Base-by-base conservation (phyloP, 2,797 vertebrate species). In the Thalassophryne amazonica region DNA sequence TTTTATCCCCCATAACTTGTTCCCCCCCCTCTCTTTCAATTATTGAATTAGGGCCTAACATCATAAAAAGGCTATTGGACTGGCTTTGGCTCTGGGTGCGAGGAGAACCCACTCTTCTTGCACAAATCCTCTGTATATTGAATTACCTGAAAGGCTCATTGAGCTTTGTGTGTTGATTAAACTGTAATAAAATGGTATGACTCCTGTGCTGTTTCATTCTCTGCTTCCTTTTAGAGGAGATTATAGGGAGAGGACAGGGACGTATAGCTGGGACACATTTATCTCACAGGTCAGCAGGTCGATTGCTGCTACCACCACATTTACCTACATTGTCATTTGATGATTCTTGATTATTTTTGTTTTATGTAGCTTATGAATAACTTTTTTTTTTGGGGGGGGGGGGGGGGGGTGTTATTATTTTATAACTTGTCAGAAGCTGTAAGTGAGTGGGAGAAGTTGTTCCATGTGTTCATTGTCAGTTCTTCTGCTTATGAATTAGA, bases 81-180 rank as follows among this genome's bases (percentile, higher is more conserved):
- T 93, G 87, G 92, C 93, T 95, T 94, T 93, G 94, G 92, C 90
- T 94, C 93, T 92, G 92, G 92, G 94, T 97, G 93, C 91, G 91
- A 96, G 94, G 93, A 93, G 93, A 88, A 93, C 77, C 73, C 86
- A 93, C 92, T 94, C 92, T 93, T 92, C 93, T 93, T 92, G 94
- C 93, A 93, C 91, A 94, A 91, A 91, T 94, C 92, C 94, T 95
- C 93, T 98, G 94, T 97, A 95, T 98, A 97, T 97, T 98, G 95
- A 96, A 98, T 95, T 93, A 96, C 93, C 93, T 93, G 94, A 79
- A 90, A 90, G 93, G 94, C 95, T 97, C 95, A 84, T 94, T 94
- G 95, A 96, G 96, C 95, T 94, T 94, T 94, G 94, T 98, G 95
- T 95, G 94, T 96, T 97, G 92, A 97, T 96, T 97, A 97, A 97